These are phyloP conservation scores for Drosophila prolongata DNA, from an alignment of 2,888 invertebrate species.

Conservation along the genomic window DNA sequence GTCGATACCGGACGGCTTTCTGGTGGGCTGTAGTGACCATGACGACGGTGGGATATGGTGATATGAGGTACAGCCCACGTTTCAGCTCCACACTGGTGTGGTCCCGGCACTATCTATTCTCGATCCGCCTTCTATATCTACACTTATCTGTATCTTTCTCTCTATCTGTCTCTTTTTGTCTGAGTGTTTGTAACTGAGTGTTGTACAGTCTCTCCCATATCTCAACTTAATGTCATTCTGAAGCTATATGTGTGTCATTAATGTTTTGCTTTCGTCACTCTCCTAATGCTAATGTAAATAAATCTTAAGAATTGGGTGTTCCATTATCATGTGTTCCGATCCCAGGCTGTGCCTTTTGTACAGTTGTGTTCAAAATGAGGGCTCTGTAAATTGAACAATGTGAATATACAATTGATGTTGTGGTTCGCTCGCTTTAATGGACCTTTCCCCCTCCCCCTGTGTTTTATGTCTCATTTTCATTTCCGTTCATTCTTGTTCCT, in stretches of 20 bases:
- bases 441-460: not conserved
- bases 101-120: conserved; percentile 27
- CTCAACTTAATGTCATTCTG: conserved; percentile 23
- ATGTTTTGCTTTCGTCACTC: conserved; percentile 17
- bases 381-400: conserved; percentile 23
- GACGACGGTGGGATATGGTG: conserved; percentile 99
- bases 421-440: conserved; percentile 45
- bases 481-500: conserved; percentile 14
- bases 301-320: not conserved
- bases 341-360: conserved; percentile 10
- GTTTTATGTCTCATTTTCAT: conserved; percentile 21
- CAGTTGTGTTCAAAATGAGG: conserved; percentile 10
- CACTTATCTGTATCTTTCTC: conserved; percentile 5
- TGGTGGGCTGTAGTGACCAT: conserved; percentile 99
- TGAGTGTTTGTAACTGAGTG: conserved; percentile 31
- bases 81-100: conserved; percentile 34
- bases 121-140: conserved; percentile 21
- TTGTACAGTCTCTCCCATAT: conserved; percentile 35
- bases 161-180: conserved; percentile 9
- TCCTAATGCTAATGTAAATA: conserved; percentile 24
- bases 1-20: conserved; percentile 99
- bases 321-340: conserved; percentile 2
- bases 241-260: conserved; percentile 25
- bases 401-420: conserved; percentile 35
- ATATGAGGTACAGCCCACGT: conserved; percentile 91